Base-by-base conservation (phyloP, 2,113 vertebrate genomes). In the Bubo scandiacus region DNA sequence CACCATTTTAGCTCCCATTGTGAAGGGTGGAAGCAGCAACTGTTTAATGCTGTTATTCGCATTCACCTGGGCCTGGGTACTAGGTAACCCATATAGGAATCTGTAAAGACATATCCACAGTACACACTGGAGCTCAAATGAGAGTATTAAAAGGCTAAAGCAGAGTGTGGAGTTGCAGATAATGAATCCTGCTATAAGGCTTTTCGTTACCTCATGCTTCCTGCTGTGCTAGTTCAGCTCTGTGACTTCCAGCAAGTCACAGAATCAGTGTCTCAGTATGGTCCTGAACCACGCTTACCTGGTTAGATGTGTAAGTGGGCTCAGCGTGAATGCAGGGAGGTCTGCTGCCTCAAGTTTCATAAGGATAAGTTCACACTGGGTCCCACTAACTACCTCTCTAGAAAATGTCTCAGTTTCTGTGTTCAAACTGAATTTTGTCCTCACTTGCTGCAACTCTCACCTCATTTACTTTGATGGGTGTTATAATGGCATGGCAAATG, bases 271-370 rank as follows among this genome's bases (percentile, higher is more conserved):
- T 52, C 34, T 65, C 21, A 6, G 15, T 21, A 8, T 7, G n/a
- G n/a, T 32, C n/a, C 47, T 49, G 54, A 59, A 2, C 59, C 11
- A 7, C n/a, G 7, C 47, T 36, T 20, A 14, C 20, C 23, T 11
- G 43, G 2, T 2, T 25, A 0, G 17, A 1, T 2, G 19, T 15
- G 32, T 38, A 23, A 51, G 36, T 12, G 21, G 38, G 34, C n/a
- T 75, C 30, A 23, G 12, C 7, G 21, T 36, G 26, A 45, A 38
- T 1, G 1, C 34, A n/a, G 21, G 34, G 32, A 34, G 54, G 15
- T 59, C 38, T 59, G 26, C 38, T 59, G 59, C 16, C 59, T 30
- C 23, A 38, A 5, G 26, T 40, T 73, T 12, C 29, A 18, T 12
- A 14, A 80, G 26, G 12, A 2, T 11, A 43, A 72, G 15, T 51